Evolutionary conservation across 2,888 invertebrate genomes (phyloP).

Genomic region (Myopa tessellatipennis): DNA sequence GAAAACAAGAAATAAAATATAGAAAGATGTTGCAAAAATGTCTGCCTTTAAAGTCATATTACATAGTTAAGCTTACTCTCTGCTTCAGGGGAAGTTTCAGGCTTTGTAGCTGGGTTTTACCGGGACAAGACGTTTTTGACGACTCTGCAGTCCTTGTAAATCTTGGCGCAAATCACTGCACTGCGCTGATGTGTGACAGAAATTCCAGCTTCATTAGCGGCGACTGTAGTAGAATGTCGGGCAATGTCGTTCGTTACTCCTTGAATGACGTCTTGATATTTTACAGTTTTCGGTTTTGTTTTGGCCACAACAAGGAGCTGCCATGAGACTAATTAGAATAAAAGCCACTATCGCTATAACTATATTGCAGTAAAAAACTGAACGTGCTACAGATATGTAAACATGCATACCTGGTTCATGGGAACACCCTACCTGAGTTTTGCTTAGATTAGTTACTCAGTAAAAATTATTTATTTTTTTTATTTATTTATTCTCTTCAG

Average conservation of each 20-base stretch:
- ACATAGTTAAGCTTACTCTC: too few relatives aligned
- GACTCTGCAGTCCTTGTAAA: neutral
- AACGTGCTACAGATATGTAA: neutral
- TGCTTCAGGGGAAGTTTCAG: too few relatives aligned
- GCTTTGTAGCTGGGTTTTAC: neutral
- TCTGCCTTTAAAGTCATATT: too few relatives aligned
- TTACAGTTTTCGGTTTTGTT: neutral
- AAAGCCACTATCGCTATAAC: conserved; percentile 36
- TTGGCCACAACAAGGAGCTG: conserved; percentile 21
- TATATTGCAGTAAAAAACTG: neutral
- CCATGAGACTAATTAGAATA: conserved; percentile 41
- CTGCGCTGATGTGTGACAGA: conserved; percentile 8
- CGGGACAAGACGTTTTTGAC: conserved; percentile 24
- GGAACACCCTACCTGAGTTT: neutral
- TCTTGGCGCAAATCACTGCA: conserved; percentile 4
- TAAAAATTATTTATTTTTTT: too few relatives aligned
- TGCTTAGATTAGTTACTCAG: too few relatives aligned
- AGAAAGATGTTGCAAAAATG: neutral
- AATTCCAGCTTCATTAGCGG: conserved; percentile 41
- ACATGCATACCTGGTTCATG: neutral
- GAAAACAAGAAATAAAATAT: neutral
- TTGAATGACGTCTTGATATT: conserved; percentile 38
- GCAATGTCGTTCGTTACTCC: conserved; percentile 66
- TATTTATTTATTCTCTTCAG: too few relatives aligned
- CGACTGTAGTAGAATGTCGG: conserved; percentile 56